A percentile compares a stretch with the other conserved stretches of the same genome.
phyloP scores from a whole-genome alignment of 2,888 invertebrate species.

The Alviniconcha strummeri region DNA sequence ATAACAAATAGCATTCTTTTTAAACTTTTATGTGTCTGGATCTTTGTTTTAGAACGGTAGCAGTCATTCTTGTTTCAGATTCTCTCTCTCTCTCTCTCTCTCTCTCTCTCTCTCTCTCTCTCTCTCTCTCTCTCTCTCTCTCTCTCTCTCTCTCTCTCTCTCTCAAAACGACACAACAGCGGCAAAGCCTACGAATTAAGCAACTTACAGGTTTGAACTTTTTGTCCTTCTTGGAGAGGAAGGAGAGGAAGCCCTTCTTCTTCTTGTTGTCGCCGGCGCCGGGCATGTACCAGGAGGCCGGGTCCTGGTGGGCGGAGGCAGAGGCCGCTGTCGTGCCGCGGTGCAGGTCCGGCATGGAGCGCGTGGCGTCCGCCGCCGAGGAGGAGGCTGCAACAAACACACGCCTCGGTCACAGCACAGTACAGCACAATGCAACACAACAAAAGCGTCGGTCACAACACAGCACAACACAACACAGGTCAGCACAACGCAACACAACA shows the following conservation, averaged over 20 bases:
- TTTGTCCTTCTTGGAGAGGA: slow-evolving; percentile 67
- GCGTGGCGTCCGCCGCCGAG: slow-evolving; percentile 37
- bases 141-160: not conserved
- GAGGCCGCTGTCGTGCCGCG: slow-evolving; percentile 34
- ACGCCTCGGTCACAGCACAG: not conserved
- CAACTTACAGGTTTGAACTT: slow-evolving; percentile 72
- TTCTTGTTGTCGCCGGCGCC: slow-evolving; percentile 76
- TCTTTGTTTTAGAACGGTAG: too few relatives aligned
- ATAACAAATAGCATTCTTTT: too few relatives aligned
- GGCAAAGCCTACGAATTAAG: not conserved
- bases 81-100: not conserved
- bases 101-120: slow-evolving; percentile 7
- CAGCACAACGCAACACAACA: not conserved
- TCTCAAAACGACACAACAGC: not conserved
- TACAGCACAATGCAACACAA: not conserved
- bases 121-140: not conserved
- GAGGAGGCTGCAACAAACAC: slow-evolving; percentile 19
- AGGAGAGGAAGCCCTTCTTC: slow-evolving; percentile 72
- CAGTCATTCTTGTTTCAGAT: not conserved
- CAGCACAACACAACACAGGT: not conserved
- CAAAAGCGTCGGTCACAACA: not conserved
- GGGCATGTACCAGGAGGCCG: slow-evolving; percentile 43
- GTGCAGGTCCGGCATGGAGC: slow-evolving; percentile 61
- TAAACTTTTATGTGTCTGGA: too few relatives aligned
- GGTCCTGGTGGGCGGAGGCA: slow-evolving; percentile 3